These are phyloP conservation scores for Macrotis lagotis DNA, from an alignment of 2,113 vertebrate species.

Conservation along the genomic window DNA sequence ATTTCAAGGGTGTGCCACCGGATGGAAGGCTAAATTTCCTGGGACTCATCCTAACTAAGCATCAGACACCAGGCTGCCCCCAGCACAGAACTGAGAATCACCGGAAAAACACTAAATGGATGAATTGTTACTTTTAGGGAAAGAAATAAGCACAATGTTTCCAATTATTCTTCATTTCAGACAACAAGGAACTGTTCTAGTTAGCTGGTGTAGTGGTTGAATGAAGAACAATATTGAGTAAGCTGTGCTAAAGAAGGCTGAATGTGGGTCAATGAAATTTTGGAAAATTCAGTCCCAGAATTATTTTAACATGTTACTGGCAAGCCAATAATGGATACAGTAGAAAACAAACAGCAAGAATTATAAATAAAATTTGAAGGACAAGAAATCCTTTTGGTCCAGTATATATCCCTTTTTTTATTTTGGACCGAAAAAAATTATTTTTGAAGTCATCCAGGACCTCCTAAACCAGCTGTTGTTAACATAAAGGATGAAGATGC, in stretches of 20 bases:
- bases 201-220: slow-evolving; percentile 72
- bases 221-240: slow-evolving; percentile 74
- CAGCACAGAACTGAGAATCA: slow-evolving; percentile 60
- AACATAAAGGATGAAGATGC: slow-evolving; percentile 41
- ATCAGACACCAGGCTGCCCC: slow-evolving; percentile 54
- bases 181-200: slow-evolving; percentile 82
- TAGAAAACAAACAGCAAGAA: slow-evolving; percentile 79
- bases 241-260: slow-evolving; percentile 67
- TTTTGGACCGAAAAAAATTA: slow-evolving; percentile 62
- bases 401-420: slow-evolving; percentile 37
- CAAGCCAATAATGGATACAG: slow-evolving; percentile 74
- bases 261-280: slow-evolving; percentile 80
- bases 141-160: slow-evolving; percentile 79
- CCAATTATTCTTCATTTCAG: slow-evolving; percentile 80
- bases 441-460: slow-evolving; percentile 67
- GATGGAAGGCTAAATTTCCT: slow-evolving; percentile 63
- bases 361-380: slow-evolving; percentile 69
- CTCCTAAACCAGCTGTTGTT: slow-evolving; percentile 68
- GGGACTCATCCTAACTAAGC: neutral
- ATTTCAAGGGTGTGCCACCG: neutral
- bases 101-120: slow-evolving; percentile 79
- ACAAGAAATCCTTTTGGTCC: slow-evolving; percentile 73
- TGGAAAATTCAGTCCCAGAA: slow-evolving; percentile 79
- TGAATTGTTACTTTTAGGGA: slow-evolving; percentile 77
- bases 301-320: slow-evolving; percentile 81